Conservation (phyloP, 2,113 vertebrate species). For the Hemichromis elongatus region DNA sequence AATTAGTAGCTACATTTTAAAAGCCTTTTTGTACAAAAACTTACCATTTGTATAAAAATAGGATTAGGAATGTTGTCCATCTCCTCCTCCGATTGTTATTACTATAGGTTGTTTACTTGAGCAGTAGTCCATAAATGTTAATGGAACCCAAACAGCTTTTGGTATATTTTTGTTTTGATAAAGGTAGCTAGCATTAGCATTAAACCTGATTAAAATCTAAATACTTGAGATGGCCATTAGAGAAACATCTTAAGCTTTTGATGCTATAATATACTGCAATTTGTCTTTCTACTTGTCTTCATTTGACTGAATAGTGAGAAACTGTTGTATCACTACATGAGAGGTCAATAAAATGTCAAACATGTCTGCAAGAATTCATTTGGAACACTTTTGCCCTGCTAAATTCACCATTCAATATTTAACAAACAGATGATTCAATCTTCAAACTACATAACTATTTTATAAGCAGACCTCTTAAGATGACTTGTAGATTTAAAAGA, state of each 20-base stretch:
- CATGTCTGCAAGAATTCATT: background rate
- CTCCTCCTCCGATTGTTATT: background rate
- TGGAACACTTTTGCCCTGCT: background rate
- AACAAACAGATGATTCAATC: constrained; percentile 32
- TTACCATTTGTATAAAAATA: background rate
- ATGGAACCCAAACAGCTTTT: background rate
- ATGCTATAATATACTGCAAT: constrained; percentile 2
- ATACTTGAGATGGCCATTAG: constrained; percentile 11
- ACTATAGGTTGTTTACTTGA: constrained; percentile 22
- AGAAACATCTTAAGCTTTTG: background rate
- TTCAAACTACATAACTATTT: background rate
- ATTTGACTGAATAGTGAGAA: background rate
- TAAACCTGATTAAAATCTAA: background rate
- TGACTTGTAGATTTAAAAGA: constrained; percentile 4
- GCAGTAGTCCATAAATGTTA: background rate
- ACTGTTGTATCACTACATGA: background rate
- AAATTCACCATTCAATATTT: constrained; percentile 20
- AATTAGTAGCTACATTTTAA: background rate
- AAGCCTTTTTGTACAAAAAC: background rate
- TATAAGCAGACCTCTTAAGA: background rate
- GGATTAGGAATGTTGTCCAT: background rate
- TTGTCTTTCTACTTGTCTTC: background rate
- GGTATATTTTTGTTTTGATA: background rate
- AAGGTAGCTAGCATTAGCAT: background rate
- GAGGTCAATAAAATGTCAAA: background rate